Percentiles rank a stretch among this genome's conserved stretches.
Conservation (phyloP, 2,888 invertebrate genomes). For the Xestoiulus laeticollis region DNA sequence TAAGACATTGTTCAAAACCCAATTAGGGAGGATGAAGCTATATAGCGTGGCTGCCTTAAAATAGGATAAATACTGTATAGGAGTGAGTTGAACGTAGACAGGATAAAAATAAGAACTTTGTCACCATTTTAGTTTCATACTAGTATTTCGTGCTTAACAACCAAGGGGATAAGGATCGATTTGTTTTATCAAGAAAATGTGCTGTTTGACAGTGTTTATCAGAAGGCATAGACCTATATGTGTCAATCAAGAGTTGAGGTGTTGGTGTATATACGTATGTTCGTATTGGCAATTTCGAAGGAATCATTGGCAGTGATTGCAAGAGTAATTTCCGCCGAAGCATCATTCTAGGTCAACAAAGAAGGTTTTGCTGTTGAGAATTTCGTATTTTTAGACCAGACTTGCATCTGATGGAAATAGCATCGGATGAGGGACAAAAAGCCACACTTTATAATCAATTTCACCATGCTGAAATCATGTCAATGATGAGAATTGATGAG, state of each 20-base stretch:
- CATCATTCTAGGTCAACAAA: constrained; percentile 40
- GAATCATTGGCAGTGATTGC: constrained; percentile 20
- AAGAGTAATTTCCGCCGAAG: constrained; percentile 18
- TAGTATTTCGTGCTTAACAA: not conserved
- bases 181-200: not conserved
- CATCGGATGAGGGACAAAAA: constrained; percentile 10
- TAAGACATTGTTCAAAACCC: not conserved
- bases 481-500: not conserved
- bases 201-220: not conserved
- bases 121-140: not conserved
- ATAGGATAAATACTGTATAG: not conserved
- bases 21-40: not conserved
- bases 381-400: constrained; percentile 32
- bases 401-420: constrained; percentile 34
- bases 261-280: not conserved
- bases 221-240: not conserved
- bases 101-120: not conserved
- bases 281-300: not conserved
- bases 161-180: not conserved
- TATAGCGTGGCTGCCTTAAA: not conserved
- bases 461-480: not conserved
- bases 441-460: not conserved
- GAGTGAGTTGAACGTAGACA: not conserved
- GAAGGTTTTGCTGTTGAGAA: constrained; percentile 21
- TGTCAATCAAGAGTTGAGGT: not conserved